These are phyloP conservation scores for Epinotia bilunana DNA, from an alignment of 2,888 invertebrate genomes.

Conservation along the genomic window DNA sequence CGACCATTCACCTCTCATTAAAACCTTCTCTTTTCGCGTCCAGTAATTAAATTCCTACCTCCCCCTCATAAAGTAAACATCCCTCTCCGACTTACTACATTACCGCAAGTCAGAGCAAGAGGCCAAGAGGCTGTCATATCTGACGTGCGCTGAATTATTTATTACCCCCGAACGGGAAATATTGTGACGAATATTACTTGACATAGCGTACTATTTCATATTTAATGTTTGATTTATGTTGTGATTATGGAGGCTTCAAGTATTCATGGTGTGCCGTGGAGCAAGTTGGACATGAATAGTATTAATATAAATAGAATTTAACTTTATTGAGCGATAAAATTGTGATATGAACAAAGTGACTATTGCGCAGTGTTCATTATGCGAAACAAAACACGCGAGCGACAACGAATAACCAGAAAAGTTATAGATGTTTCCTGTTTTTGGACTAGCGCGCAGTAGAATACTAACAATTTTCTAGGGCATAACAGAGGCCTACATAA, in stretches of 20 bases:
- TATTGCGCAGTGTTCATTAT: background rate
- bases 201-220: slow-evolving; percentile 41
- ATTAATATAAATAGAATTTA: slow-evolving; percentile 26
- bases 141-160: slow-evolving; percentile 43
- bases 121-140: slow-evolving; percentile 25
- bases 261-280: slow-evolving; percentile 24
- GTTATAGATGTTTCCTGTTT: too few species aligned
- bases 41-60: slow-evolving; percentile 40
- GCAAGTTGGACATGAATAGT: slow-evolving; percentile 6
- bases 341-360: background rate
- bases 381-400: too few species aligned
- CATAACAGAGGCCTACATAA: too few species aligned
- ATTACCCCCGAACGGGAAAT: slow-evolving; percentile 20
- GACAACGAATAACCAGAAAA: too few species aligned
- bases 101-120: slow-evolving; percentile 14
- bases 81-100: slow-evolving; percentile 9
- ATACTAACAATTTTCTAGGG: too few species aligned
- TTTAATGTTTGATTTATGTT: slow-evolving; percentile 43
- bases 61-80: slow-evolving; percentile 6
- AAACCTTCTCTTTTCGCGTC: slow-evolving; percentile 19
- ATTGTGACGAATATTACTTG: slow-evolving; percentile 43
- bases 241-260: slow-evolving; percentile 36
- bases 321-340: slow-evolving; percentile 11
- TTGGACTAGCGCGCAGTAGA: too few species aligned
- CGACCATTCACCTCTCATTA: slow-evolving; percentile 13